Evolutionary conservation across 2,113 vertebrate genomes (phyloP), one percentile per base, ranked within the genome.

Genomic region (Leptodactylus fuscus): DNA sequence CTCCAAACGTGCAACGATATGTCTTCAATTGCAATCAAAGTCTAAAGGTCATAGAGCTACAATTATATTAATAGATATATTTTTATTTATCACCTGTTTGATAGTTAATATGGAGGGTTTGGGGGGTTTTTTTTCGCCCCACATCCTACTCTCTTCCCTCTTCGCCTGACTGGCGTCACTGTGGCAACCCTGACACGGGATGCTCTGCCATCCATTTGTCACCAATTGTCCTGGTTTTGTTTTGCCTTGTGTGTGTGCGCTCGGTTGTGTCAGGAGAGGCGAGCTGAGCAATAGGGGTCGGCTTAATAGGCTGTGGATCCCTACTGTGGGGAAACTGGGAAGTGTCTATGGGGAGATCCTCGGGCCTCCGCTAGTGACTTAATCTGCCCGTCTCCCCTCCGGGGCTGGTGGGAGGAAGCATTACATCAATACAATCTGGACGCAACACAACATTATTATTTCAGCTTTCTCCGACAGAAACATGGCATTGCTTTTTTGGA

Each of bases 181-280:
- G 78, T 95, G 95, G 95, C 88, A 94, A 97, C 95, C 81, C 89
- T 93, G 91, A 93, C 90, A 87, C 89, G 84, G 90, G 90, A 90
- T 94, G 93, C 91, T 88, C 90, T 89, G 94, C 93, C 94, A 94
- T 94, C 94, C 95, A 97, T 98, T 98, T 97, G 96, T 97, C 97
- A 97, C 93, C 94, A 94, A 93, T 96, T 96, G 96, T 96, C 94
- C 95, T 92, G 90, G 91, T 8, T 94, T 97, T 96, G 95, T 94
- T 93, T 91, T 60, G 90, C 92, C 91, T 90, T 90, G 92, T 94
- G 81, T 90, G 94, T 89, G 89, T 94, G 93, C 94, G 93, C 90
- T 90, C 81, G 93, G 95, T 95, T 95, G 94, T 92, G 91, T 88
- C 88, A 88, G 92, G 82, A 85, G 88, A 89, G 89, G 81, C 88